These are phyloP conservation scores for Venusia cambrica DNA, from an alignment of 2,888 invertebrate species.

Conservation along the genomic window DNA sequence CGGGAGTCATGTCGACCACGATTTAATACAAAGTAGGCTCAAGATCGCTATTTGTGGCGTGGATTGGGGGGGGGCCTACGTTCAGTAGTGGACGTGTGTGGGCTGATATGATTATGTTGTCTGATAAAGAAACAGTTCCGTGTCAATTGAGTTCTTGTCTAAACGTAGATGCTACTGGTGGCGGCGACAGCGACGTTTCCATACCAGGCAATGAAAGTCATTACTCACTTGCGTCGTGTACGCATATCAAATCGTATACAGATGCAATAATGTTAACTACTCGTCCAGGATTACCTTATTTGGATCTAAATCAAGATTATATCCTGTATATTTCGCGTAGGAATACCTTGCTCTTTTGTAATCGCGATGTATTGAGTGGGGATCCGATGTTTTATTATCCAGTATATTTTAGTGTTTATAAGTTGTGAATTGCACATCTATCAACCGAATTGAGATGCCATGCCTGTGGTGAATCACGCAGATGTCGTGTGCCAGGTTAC, in stretches of 20 bases:
- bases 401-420: no score
- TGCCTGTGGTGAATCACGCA: constrained; percentile 46
- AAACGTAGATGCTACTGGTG: constrained; percentile 41
- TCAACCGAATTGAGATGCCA: constrained; percentile 28
- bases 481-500: constrained; percentile 52
- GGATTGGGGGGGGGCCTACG: no score
- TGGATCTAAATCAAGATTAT: constrained; percentile 43
- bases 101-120: no score
- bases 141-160: constrained; percentile 47
- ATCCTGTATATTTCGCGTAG: constrained; percentile 52
- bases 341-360: constrained; percentile 46
- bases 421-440: no score
- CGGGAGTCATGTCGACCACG: no score
- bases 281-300: constrained; percentile 54
- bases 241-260: constrained; percentile 35
- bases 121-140: constrained; percentile 53
- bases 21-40: no score
- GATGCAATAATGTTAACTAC: constrained; percentile 44
- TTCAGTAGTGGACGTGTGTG: no score
- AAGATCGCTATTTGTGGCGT: no score
- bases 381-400: no score
- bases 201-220: constrained; percentile 75
- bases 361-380: constrained; percentile 26
- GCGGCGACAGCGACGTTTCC: constrained; percentile 54
- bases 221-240: constrained; percentile 48